Evolutionary conservation across 1,140 invertebrate genomes (phyloP).

Genomic region (Hydropsyche tenuis): DNA sequence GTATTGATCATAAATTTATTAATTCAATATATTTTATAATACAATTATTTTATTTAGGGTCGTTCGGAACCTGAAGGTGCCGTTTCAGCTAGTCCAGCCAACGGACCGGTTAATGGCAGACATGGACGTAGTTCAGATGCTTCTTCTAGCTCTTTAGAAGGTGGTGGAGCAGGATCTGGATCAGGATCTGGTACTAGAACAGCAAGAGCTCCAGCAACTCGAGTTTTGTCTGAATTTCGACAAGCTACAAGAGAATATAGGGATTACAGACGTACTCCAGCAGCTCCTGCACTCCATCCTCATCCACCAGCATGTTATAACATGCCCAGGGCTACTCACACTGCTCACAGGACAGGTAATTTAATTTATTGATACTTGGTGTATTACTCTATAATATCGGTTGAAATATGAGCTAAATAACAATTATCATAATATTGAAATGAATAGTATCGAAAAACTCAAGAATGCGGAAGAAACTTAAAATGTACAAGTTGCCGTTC

Average conservation of each 20-base stretch:
- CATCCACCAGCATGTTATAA: constrained; percentile 60
- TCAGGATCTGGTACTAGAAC: constrained; percentile 7
- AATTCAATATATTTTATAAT: too few relatives aligned
- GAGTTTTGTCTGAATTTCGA: constrained; percentile 45
- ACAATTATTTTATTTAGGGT: constrained; percentile 48
- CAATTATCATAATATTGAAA: too few relatives aligned
- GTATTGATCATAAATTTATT: too few relatives aligned
- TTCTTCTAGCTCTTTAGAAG: constrained; percentile 49
- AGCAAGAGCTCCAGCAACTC: constrained; percentile 43
- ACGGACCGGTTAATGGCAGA: constrained; percentile 48
- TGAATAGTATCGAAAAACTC: too few relatives aligned
- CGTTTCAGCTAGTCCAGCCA: constrained; percentile 59
- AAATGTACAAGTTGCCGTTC: too few relatives aligned
- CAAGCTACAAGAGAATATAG: constrained; percentile 56
- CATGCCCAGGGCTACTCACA: constrained; percentile 56
- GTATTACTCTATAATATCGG: too few relatives aligned
- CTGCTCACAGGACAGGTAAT: constrained; percentile 40
- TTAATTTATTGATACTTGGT: too few relatives aligned
- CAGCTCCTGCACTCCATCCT: constrained; percentile 51
- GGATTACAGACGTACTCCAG: constrained; percentile 53
- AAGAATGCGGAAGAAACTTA: too few relatives aligned
- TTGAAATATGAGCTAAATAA: too few relatives aligned
- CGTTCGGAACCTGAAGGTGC: constrained; percentile 73
- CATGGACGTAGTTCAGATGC: constrained; percentile 42
- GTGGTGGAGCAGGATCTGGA: constrained; percentile 41